phyloP scores from a whole-genome alignment of 2,113 vertebrate genomes.

The Cavia aperea region DNA sequence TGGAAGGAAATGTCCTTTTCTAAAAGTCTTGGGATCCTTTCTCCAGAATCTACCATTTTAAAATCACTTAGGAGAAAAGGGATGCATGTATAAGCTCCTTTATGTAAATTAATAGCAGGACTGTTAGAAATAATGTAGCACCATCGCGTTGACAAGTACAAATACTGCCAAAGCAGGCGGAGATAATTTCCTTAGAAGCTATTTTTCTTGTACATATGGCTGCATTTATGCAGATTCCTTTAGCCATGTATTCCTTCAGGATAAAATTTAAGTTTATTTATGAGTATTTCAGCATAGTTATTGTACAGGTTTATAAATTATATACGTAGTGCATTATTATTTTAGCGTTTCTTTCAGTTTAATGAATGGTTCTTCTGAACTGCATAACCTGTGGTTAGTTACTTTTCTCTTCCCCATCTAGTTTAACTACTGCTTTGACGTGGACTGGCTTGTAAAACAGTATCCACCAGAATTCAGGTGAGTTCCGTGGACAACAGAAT shows the following conservation, averaged over 20 bases:
- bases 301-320: not conserved
- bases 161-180: not conserved
- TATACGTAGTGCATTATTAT: not conserved
- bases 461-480: conserved; percentile 93
- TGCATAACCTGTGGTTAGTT: not conserved
- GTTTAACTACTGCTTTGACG: conserved; percentile 99
- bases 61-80: not conserved
- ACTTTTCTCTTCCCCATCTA: conserved; percentile 65
- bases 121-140: not conserved
- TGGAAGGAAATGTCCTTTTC: not conserved
- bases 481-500: not conserved
- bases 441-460: conserved; percentile 91
- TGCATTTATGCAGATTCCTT: not conserved
- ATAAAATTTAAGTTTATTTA: not conserved
- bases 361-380: not conserved
- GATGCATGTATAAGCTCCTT: not conserved
- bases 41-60: not conserved
- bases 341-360: not conserved
- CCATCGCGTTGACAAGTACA: not conserved
- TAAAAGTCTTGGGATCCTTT: not conserved
- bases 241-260: not conserved
- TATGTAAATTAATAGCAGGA: not conserved
- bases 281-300: not conserved
- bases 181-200: not conserved
- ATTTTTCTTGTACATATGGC: not conserved